Conservation (phyloP, 2,888 invertebrate species). For the Cheilosia impressa region DNA sequence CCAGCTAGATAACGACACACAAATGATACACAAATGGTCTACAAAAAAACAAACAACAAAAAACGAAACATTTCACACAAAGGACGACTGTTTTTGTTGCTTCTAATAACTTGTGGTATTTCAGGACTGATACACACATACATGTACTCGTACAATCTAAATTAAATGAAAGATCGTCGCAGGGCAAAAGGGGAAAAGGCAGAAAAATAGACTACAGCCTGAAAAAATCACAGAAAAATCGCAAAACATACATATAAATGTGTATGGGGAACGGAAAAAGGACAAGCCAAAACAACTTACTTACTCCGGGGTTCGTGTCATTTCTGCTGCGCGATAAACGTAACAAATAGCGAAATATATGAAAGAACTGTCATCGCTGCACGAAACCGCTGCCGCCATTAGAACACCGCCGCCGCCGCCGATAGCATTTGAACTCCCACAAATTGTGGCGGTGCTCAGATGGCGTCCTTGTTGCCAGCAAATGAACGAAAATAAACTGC, state of each 20-base stretch:
- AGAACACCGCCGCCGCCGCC: slow-evolving; percentile 44
- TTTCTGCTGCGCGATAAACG: slow-evolving; percentile 57
- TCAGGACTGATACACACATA: background rate
- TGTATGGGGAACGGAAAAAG: background rate
- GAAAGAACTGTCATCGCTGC: slow-evolving; percentile 66
- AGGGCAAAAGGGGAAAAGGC: background rate
- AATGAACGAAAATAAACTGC: slow-evolving; percentile 56
- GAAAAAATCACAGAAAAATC: slow-evolving; percentile 17
- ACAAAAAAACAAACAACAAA: background rate
- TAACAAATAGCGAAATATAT: slow-evolving; percentile 59
- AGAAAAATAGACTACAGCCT: background rate
- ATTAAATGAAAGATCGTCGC: slow-evolving; percentile 26
- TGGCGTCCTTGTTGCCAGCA: slow-evolving; percentile 45
- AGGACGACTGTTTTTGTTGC: background rate
- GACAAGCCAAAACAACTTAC: slow-evolving; percentile 3
- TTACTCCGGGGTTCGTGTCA: slow-evolving; percentile 48
- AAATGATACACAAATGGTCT: slow-evolving; percentile 5
- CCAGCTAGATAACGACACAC: slow-evolving; percentile 39
- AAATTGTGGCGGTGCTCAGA: background rate
- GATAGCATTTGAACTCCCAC: slow-evolving; percentile 50
- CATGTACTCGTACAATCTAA: background rate
- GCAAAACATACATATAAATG: background rate
- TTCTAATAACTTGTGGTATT: slow-evolving; percentile 20
- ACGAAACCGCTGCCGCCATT: slow-evolving; percentile 61
- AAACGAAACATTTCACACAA: background rate